phyloP scores from a whole-genome alignment of 30 jellyfish, hydroid and myxozoan genomes.

The Cassiopea xamachana region DNA sequence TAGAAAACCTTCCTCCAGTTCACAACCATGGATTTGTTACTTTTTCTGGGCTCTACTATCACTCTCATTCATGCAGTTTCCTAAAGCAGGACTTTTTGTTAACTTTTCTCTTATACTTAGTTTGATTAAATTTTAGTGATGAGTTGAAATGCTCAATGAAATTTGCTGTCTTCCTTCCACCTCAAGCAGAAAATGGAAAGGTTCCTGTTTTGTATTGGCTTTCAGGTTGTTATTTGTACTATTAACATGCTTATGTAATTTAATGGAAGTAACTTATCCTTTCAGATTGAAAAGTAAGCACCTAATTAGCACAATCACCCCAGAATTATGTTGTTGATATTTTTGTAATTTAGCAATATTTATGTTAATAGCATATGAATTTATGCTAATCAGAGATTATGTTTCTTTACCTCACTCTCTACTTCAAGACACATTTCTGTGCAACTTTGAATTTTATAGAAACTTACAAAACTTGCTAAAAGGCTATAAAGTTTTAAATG shows the following conservation, averaged over 20 bases:
- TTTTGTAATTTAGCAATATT: no score
- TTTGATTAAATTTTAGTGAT: constrained; percentile 38
- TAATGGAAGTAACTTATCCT: background rate
- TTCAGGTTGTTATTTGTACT: constrained; percentile 56
- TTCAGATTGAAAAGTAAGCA: background rate
- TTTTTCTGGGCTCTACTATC: no score
- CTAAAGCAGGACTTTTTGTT: background rate
- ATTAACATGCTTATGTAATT: no score
- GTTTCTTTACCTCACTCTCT: no score
- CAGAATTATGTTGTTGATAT: no score
- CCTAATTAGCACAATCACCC: background rate
- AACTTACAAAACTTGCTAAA: background rate
- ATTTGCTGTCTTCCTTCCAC: constrained; percentile 89
- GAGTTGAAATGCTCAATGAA: constrained; percentile 90
- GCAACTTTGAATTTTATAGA: background rate
- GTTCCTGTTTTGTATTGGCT: constrained; percentile 97
- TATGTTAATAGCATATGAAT: no score
- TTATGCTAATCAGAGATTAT: no score
- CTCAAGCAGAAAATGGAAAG: constrained; percentile 83
- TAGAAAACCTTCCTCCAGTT: no score
- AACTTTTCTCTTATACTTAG: background rate
- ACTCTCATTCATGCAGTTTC: no score
- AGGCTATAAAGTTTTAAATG: background rate
- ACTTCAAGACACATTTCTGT: no score
- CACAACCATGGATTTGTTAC: no score